Percentiles rank a stretch among this genome's conserved stretches.
These are phyloP conservation scores for Molorchus minor DNA, from an alignment of 2,888 invertebrate genomes.

Conservation along the genomic window DNA sequence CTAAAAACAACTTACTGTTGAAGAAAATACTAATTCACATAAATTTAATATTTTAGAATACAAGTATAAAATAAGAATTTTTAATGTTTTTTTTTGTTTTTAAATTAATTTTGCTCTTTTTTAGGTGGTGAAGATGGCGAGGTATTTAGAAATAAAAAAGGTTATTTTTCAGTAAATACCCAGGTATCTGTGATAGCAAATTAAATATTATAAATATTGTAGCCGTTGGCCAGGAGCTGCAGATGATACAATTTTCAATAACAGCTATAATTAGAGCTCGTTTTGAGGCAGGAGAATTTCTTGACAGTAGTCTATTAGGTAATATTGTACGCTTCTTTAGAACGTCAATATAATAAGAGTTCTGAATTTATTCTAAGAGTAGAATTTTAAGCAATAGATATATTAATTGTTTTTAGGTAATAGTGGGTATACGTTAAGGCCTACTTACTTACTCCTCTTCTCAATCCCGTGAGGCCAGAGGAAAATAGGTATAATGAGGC, in stretches of 20 bases:
- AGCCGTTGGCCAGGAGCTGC: conserved; percentile 17
- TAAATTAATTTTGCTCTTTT: too few species aligned
- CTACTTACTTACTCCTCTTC: conserved; percentile 30
- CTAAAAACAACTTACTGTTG: neutral
- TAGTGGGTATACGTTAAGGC: conserved; percentile 43
- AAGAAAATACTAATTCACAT: neutral
- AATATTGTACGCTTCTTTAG: neutral
- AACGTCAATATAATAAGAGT: conserved; percentile 2
- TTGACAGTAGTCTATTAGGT: conserved; percentile 21
- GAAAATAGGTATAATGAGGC: conserved; percentile 32
- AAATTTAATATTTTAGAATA: neutral
- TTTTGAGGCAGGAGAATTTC: conserved; percentile 28
- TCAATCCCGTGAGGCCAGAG: conserved; percentile 21
- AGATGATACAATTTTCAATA: conserved; percentile 19
- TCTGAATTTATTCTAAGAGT: neutral
- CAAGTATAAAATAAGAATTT: neutral
- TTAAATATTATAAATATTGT: conserved; percentile 13
- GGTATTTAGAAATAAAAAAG: conserved; percentile 9
- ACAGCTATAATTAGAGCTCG: conserved; percentile 14
- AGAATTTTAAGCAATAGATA: neutral
- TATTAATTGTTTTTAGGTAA: conserved; percentile 31
- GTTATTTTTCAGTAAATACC: conserved; percentile 17
- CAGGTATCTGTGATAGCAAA: conserved; percentile 7
- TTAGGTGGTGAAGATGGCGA: conserved; percentile 6
- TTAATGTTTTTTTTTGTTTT: too few species aligned